Base-by-base conservation (phyloP, 2,888 invertebrate genomes). In the Himalopsyche kuldschensis region DNA sequence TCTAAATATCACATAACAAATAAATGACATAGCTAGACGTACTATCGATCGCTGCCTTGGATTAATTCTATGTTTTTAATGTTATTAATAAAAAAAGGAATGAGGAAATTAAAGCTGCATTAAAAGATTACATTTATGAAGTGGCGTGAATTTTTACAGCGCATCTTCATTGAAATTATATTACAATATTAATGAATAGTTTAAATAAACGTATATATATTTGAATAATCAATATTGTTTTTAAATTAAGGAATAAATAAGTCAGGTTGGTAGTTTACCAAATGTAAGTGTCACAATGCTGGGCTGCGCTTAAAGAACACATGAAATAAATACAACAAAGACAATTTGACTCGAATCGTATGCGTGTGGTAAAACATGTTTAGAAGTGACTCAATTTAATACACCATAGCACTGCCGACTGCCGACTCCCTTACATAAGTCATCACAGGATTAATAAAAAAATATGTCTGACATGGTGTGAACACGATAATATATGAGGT, bases 401-500 rank as follows among this genome's bases (percentile, higher is more conserved):
- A 24, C 55, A 55, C 4, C 6, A 20, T 8, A 69, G 63, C 63
- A 27, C 27, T 63, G 27, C 27, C 63, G 3, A 32, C 75, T n/a
- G 75, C 30, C 1, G 41, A 76, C 17, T 35, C 32, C 4, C 41
- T 76, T 76, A 69, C 69, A 69, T 69, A 24, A 75, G 35, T 76
- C 76, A 76, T 76, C 76, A 76, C 76, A 41, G 41, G 35, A 41
- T 69, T 69, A 69, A 76, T 76, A 76, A 76, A 76, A 35, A 20
- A 76, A 32, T 76, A 76, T 76, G 76, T 35, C 41, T 76, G 76
- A 76, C 76, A 76, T 17, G 76, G 17, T 69, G 69, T 82, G 82
- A 82, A 84, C 80, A 80, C 24, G 80, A 82, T 78, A 81, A 82
- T 82, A 79, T 46, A 81, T 84, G 84, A 84, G 84, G 84, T 84